Evolutionary conservation across 2,113 vertebrate genomes (phyloP), one percentile per base, ranked within the genome.

Genomic region (Ia io): DNA sequence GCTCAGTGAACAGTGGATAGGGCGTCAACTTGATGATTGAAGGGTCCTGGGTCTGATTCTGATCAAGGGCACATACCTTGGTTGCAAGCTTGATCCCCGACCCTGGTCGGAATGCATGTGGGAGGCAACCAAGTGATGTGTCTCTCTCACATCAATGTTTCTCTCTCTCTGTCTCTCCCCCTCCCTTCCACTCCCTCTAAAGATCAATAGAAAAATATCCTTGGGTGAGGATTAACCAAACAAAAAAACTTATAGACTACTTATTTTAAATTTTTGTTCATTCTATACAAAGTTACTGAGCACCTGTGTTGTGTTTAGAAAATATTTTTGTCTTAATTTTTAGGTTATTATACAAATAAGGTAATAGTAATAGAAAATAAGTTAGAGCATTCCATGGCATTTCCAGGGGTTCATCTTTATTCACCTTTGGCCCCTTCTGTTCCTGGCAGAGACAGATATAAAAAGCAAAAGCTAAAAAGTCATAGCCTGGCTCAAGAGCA

Each of bases 281-380:
- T 93, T 93, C 30, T 93, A 3, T 85, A 40, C 22, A 84, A 69
- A 74, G 23, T 73, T 91, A 80, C 1, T 80, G 88, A 86, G 40
- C 20, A 28, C 30, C 14, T 79, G 7, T 92, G 1, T 88, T 93
- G 40, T 44, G 42, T 74, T 44, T 84, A 73, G 44, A 67, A 95
- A 67, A 28, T 95, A 77, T 91, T 69, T 76, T 91, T 87, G 49
- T 25, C 44, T 37, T 79, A 30, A 28, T 91, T 91, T 95, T 91
- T 84, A 79, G 63, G 61, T 84, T 73, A 61, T 40, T 79, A 35
- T 35, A 59, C n/a, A 92, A 47, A 49, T 86, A 82, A 35, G 30
- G 59, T 42, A 86, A 8, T 83, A 44, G 4, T 88, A 53, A 69
- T 63, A 37, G 53, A 61, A 80, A 85, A 53, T 7, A 67, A 80